Evolutionary conservation across 2,113 vertebrate genomes (phyloP).

Genomic region (Tylochromis polylepis): DNA sequence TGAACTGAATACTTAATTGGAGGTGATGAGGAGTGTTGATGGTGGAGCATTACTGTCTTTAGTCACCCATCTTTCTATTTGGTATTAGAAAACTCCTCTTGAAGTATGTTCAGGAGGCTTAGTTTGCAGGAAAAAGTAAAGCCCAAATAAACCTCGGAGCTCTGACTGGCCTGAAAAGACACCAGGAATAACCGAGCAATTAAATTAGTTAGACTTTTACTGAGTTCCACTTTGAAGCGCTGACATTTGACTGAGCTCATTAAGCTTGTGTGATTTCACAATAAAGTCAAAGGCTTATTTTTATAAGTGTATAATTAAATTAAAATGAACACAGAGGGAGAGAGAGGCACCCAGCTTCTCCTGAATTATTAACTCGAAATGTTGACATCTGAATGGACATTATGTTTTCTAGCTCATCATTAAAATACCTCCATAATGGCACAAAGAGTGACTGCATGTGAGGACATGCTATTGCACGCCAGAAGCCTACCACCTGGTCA

Average conservation of each 20-base stretch:
- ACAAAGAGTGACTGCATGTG: neutral
- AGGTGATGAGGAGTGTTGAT: neutral
- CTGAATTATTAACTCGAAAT: neutral
- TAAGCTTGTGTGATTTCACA: neutral
- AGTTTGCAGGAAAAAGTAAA: neutral
- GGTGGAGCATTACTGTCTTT: neutral
- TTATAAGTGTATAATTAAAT: neutral
- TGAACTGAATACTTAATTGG: neutral
- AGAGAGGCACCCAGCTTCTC: neutral
- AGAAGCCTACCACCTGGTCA: neutral
- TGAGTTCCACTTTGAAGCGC: neutral
- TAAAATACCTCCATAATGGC: neutral
- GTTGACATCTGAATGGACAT: neutral
- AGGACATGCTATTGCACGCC: neutral
- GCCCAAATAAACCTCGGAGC: neutral
- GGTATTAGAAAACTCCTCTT: neutral
- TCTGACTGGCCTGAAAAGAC: neutral
- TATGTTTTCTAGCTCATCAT: neutral
- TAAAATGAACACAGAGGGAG: neutral
- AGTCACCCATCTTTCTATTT: neutral
- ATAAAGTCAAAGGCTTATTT: neutral
- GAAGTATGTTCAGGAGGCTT: neutral
- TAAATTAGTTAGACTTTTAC: neutral
- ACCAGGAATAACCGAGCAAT: neutral
- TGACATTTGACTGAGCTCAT: constrained; percentile 25